Evolutionary conservation across 2,797 vertebrate genomes (phyloP).

Genomic region (Aplochiton taeniatus): DNA sequence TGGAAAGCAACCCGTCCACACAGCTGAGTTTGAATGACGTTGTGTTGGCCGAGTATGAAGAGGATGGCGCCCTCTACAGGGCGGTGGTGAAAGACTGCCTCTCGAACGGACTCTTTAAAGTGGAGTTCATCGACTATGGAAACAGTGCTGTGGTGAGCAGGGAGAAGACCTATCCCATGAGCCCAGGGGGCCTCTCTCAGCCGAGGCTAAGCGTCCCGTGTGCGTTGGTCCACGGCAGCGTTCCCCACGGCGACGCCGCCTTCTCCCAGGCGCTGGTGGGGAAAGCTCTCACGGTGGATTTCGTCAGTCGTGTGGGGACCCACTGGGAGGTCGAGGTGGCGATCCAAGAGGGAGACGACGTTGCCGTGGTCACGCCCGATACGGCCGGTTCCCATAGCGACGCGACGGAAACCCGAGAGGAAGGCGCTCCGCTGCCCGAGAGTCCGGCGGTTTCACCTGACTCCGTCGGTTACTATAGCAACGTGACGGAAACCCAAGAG

Average conservation of each 20-base stretch:
- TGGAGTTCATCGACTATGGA: constrained; percentile 90
- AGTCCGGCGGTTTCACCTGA: constrained; percentile 7
- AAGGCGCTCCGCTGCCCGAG: no score
- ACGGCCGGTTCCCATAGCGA: constrained; percentile 18
- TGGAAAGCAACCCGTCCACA: constrained; percentile 26
- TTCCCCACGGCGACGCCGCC: constrained; percentile 40
- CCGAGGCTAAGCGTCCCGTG: constrained; percentile 79
- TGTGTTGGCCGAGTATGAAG: constrained; percentile 71
- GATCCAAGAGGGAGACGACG: constrained; percentile 42
- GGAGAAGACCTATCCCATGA: constrained; percentile 73
- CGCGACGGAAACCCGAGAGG: neutral
- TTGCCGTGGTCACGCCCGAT: constrained; percentile 5
- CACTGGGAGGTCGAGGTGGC: constrained; percentile 79
- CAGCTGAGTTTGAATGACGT: constrained; percentile 68
- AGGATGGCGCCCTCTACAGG: constrained; percentile 79
- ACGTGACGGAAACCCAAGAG: constrained; percentile 3
- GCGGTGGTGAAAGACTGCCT: constrained; percentile 72
- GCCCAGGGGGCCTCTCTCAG: constrained; percentile 66
- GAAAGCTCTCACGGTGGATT: constrained; percentile 75
- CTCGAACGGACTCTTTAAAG: constrained; percentile 53
- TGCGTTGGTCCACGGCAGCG: constrained; percentile 67
- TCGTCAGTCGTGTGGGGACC: constrained; percentile 66
- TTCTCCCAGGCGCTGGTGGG: constrained; percentile 70
- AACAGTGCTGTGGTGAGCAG: constrained; percentile 70
- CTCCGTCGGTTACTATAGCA: constrained; percentile 16